Evolutionary conservation across 2,888 invertebrate species (phyloP).

Genomic region (Unio delphinus): DNA sequence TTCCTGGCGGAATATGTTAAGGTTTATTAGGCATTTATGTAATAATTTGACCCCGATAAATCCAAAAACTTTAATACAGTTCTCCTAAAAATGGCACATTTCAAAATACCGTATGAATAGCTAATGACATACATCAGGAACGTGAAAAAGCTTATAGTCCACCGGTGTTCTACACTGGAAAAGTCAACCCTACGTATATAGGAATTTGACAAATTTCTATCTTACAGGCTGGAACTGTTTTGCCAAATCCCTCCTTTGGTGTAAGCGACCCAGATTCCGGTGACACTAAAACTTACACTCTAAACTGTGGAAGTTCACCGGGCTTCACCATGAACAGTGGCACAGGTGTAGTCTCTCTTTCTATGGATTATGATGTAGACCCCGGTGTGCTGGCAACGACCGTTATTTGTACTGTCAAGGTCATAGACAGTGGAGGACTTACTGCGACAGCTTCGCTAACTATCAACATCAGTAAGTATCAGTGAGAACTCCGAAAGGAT

Average conservation of each 20-base stretch:
- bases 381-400: conserved; percentile 7
- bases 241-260: conserved; percentile 28
- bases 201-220: neutral
- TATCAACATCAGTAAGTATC: no score
- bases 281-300: conserved; percentile 18
- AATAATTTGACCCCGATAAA: no score
- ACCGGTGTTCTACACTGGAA: no score
- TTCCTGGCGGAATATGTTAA: no score
- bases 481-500: no score
- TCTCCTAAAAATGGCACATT: no score
- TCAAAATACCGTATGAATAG: no score
- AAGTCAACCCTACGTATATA: no score
- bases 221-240: conserved; percentile 22
- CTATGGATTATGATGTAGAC: conserved; percentile 27
- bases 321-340: conserved; percentile 15
- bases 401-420: conserved; percentile 16
- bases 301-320: conserved; percentile 12
- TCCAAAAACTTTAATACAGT: no score
- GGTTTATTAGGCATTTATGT: no score
- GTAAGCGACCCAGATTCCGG: conserved; percentile 34
- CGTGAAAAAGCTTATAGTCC: no score
- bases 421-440: conserved; percentile 12
- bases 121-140: no score
- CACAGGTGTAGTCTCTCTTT: conserved; percentile 18
- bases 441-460: neutral